Percentiles rank a stretch among this genome's conserved stretches.
Conservation (phyloP, 2,888 invertebrate genomes). For the Trissolcus japonicus region DNA sequence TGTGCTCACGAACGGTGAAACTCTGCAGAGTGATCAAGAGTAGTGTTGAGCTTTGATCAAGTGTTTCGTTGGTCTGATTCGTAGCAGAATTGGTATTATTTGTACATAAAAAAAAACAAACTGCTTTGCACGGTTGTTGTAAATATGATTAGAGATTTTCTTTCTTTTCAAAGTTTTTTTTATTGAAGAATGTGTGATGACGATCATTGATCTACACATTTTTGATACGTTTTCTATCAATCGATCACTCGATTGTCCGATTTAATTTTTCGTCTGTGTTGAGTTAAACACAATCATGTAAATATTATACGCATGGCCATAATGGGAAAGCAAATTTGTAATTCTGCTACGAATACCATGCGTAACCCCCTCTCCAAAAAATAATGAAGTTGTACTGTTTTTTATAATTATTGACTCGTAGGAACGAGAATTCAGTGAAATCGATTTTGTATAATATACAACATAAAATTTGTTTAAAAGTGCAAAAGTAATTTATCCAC, state of each 20-base stretch:
- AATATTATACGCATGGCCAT: too few species aligned
- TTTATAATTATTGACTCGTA: too few species aligned
- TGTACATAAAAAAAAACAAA: neutral
- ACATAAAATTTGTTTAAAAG: slow-evolving; percentile 15
- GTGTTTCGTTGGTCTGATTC: neutral
- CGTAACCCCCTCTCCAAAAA: too few species aligned
- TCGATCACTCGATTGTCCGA: neutral
- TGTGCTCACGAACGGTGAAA: slow-evolving; percentile 83
- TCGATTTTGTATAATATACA: slow-evolving; percentile 3
- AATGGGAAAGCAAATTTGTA: too few species aligned
- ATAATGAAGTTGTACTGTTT: too few species aligned
- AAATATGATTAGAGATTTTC: neutral
- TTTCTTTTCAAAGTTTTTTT: too few species aligned
- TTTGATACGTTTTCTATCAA: neutral
- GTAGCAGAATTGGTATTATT: slow-evolving; percentile 2
- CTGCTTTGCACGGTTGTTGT: neutral
- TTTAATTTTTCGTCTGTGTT: neutral
- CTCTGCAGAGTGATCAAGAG: slow-evolving; percentile 74
- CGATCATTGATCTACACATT: neutral
- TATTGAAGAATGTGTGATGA: too few species aligned
- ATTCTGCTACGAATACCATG: too few species aligned
- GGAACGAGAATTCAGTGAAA: too few species aligned
- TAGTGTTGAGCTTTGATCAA: slow-evolving; percentile 32
- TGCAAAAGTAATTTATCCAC: slow-evolving; percentile 12
- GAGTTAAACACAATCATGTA: neutral